phyloP scores from a whole-genome alignment of 2,797 vertebrate species.

The Alectoris magna region DNA sequence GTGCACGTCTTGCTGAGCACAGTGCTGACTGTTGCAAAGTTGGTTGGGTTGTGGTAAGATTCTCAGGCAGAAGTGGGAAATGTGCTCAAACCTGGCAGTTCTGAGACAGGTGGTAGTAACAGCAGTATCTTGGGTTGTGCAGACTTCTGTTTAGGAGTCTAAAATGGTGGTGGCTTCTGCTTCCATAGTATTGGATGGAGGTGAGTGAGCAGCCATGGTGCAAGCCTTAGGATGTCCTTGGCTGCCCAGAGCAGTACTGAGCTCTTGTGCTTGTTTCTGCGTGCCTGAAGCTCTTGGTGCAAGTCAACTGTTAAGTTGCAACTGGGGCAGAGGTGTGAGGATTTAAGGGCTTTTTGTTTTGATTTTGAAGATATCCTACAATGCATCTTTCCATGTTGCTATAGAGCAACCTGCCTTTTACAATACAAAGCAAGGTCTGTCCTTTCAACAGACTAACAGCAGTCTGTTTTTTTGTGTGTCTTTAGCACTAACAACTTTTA shows the following conservation, averaged over 20 bases:
- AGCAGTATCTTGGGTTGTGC: neutral
- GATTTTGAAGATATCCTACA: neutral
- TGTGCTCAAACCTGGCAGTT: neutral
- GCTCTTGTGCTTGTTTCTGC: neutral
- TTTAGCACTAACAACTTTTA: conserved; percentile 19
- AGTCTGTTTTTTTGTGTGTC: neutral
- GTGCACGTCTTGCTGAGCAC: fast-evolving
- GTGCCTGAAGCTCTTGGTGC: neutral
- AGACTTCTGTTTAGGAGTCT: neutral
- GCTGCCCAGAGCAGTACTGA: neutral
- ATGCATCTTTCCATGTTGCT: neutral
- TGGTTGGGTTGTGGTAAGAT: neutral
- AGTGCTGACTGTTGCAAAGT: neutral
- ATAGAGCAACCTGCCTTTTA: neutral
- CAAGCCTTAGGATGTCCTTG: neutral
- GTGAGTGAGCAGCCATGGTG: neutral
- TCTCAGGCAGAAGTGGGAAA: neutral
- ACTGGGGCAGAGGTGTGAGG: neutral
- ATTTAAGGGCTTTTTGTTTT: neutral
- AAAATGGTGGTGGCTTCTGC: neutral
- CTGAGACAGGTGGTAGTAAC: neutral
- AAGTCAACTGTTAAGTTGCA: neutral
- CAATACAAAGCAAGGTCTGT: neutral
- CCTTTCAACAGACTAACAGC: neutral
- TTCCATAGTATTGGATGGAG: neutral